Conservation (phyloP, 2,797 vertebrate genomes). For the Orientallactaga sibirica region DNA sequence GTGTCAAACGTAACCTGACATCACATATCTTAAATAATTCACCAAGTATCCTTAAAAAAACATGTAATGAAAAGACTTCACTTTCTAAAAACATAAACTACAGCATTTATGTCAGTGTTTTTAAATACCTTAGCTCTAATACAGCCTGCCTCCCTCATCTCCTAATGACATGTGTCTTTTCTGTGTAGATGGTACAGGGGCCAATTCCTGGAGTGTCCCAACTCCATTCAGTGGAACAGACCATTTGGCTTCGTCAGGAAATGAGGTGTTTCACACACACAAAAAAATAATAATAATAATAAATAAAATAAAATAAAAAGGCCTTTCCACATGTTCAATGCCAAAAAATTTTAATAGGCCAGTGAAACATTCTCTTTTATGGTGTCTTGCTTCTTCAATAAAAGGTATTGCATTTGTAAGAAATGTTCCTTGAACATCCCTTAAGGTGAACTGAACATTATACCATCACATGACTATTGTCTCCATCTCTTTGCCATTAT, state of each 20-base stretch:
- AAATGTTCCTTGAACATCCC: conserved; percentile 18
- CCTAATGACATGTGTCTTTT: not conserved
- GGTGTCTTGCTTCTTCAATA: not conserved
- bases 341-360: conserved; percentile 10
- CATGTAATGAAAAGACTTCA: not conserved
- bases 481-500: not conserved
- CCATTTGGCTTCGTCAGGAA: conserved; percentile 26
- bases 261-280: not conserved
- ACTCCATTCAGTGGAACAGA: not conserved
- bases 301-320: no score
- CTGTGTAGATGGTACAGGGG: not conserved
- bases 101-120: not conserved
- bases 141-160: not conserved
- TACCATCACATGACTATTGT: not conserved
- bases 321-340: not conserved
- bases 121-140: conserved; percentile 11
- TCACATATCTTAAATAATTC: not conserved
- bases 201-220: not conserved
- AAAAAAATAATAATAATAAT: not conserved
- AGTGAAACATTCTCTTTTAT: conserved; percentile 8
- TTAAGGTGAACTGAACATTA: not conserved
- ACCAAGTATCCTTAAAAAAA: not conserved
- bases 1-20: conserved; percentile 31
- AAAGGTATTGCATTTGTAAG: not conserved
- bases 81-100: conserved; percentile 49